These are phyloP conservation scores for Polyommatus icarus DNA, from an alignment of 2,888 invertebrate genomes.

Conservation along the genomic window DNA sequence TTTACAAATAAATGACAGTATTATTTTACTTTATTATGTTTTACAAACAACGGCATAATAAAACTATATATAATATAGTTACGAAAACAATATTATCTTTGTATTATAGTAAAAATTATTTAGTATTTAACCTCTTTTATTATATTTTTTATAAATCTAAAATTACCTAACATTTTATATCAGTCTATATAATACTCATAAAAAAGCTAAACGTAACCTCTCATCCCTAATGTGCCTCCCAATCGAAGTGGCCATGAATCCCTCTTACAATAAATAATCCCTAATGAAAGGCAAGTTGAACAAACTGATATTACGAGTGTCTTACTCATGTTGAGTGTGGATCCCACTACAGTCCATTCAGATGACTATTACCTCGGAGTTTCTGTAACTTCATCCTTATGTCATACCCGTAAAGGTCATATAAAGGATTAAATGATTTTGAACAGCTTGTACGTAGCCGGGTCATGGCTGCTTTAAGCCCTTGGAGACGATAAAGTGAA, in stretches of 20 bases:
- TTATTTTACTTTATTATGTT: too few relatives aligned
- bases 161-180: neutral
- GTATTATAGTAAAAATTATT: too few relatives aligned
- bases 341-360: constrained; percentile 46
- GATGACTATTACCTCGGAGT: neutral
- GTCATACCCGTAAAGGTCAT: neutral
- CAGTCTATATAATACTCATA: neutral
- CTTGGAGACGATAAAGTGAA: constrained; percentile 71
- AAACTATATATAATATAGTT: too few relatives aligned
- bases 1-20: too few relatives aligned
- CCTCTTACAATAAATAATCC: constrained; percentile 45
- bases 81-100: too few relatives aligned
- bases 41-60: too few relatives aligned
- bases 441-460: constrained; percentile 51
- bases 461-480: constrained; percentile 79
- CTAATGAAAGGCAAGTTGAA: constrained; percentile 47
- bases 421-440: neutral
- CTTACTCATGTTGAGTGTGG: constrained; percentile 55
- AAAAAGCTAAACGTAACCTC: neutral
- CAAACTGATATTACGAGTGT: constrained; percentile 49
- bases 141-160: neutral
- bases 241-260: constrained; percentile 38
- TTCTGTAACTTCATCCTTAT: neutral
- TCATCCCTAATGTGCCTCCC: constrained; percentile 28
- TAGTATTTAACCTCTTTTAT: too few relatives aligned